Base-by-base conservation (phyloP, 2,113 vertebrate genomes). In the Pedetes capensis region DNA sequence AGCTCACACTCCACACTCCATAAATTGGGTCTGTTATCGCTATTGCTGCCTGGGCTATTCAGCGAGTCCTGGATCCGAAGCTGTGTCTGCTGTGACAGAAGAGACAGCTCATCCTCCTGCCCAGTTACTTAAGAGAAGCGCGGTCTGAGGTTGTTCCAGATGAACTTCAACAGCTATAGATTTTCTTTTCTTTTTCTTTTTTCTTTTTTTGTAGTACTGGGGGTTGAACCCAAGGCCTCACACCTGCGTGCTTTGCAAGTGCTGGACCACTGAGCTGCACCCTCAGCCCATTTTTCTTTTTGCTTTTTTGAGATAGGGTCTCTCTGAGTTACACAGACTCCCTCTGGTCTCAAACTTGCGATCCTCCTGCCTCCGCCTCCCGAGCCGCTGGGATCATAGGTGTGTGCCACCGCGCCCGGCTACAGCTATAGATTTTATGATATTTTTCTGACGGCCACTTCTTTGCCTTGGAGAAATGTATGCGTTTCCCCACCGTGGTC, bases 151-250 rank as follows among this genome's bases (percentile, higher is more conserved):
- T 17, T 76, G 34, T 23, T 6, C 27, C 39, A 32, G 64, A 14
- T 23, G 83, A 59, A 61, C 27, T 95, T 92, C 69, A 51, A 29
- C 32, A 68, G 63, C 68, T 79, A 47, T 27, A 59, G 7, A 81
- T 72, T 53, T 82, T 59, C n/a, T n/a, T n/a, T n/a, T n/a, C n/a
- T n/a, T n/a, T n/a, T n/a, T n/a, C n/a, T n/a, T n/a, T n/a, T n/a
- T n/a, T n/a, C n/a, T n/a, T n/a, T n/a, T n/a, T n/a, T n/a, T n/a
- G n/a, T n/a, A n/a, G n/a, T n/a, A n/a, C n/a, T n/a, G n/a, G n/a
- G n/a, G n/a, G n/a, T n/a, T n/a, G n/a, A n/a, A n/a, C n/a, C n/a
- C n/a, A n/a, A n/a, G n/a, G n/a, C n/a, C n/a, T n/a, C n/a, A n/a
- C n/a, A n/a, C n/a, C n/a, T n/a, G n/a, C n/a, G n/a, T n/a, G n/a